Percentiles rank a stretch among this genome's conserved stretches.
Evolutionary conservation across 1,140 invertebrate species (phyloP).

Genomic region (Cecropterus lyciades): DNA sequence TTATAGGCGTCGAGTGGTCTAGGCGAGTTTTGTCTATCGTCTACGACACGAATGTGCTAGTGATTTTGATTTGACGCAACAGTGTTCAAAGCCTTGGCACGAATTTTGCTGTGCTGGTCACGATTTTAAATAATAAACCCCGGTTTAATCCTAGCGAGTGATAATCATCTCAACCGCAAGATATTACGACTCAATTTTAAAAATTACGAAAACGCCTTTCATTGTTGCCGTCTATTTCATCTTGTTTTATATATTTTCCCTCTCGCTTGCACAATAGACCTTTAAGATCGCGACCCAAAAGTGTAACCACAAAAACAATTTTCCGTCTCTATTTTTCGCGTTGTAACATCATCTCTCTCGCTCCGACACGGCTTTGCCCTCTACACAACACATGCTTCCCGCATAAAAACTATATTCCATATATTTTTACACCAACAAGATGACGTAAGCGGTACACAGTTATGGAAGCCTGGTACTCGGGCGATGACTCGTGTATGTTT

Average conservation of each 20-base stretch:
- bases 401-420: slow-evolving; percentile 1
- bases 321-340: background rate
- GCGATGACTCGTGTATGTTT: slow-evolving; percentile 15
- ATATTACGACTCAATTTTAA: slow-evolving; percentile 14
- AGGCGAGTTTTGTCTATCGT: slow-evolving; percentile 44
- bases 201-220: slow-evolving; percentile 3
- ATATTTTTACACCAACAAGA: slow-evolving; percentile 1
- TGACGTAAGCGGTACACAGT: slow-evolving; percentile 19
- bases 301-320: background rate
- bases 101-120: slow-evolving; percentile 47
- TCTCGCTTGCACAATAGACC: slow-evolving; percentile 10
- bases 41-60: slow-evolving; percentile 39
- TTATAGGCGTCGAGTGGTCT: slow-evolving; percentile 64
- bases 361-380: background rate
- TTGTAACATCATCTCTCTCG: background rate
- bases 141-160: slow-evolving; percentile 13
- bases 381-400: background rate
- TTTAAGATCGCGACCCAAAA: background rate
- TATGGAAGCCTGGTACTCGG: slow-evolving; percentile 19
- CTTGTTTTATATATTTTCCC: background rate
- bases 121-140: slow-evolving; percentile 41
- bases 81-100: slow-evolving; percentile 61
- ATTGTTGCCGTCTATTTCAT: slow-evolving; percentile 1
- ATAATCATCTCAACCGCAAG: slow-evolving; percentile 23
- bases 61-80: slow-evolving; percentile 51